Evolutionary conservation across 1,140 invertebrate species (phyloP).

Genomic region (Kradibia gibbosae): DNA sequence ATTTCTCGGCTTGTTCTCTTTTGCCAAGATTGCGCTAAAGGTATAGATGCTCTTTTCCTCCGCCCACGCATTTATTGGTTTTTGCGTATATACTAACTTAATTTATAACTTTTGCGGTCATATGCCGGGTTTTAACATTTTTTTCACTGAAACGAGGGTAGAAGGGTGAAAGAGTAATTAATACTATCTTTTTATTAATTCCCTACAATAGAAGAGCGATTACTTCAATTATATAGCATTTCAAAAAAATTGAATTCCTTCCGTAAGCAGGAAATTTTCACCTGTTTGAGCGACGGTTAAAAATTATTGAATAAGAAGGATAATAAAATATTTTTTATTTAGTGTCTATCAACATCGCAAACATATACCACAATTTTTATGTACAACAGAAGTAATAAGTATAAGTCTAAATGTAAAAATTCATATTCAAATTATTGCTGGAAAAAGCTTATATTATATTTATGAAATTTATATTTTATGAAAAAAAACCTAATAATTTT

Average conservation of each 20-base stretch:
- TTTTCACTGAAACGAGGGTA: constrained; percentile 37
- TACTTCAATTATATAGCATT: background rate
- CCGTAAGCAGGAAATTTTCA: background rate
- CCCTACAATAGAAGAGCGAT: background rate
- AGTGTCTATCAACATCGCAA: no score
- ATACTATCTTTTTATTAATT: background rate
- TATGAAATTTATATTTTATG: no score
- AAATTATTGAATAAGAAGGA: no score
- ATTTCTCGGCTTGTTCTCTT: constrained; percentile 47
- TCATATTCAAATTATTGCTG: no score
- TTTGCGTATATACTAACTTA: constrained; percentile 40
- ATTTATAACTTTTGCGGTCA: constrained; percentile 42
- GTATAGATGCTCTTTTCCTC: background rate
- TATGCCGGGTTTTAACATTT: background rate
- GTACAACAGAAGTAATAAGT: no score
- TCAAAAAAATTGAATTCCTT: background rate
- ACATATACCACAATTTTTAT: no score
- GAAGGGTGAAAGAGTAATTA: constrained; percentile 1
- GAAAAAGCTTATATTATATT: no score
- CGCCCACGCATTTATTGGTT: constrained; percentile 45
- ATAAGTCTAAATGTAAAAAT: no score
- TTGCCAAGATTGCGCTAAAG: constrained; percentile 42
- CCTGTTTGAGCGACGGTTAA: no score
- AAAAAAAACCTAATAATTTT: no score
- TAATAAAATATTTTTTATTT: no score